Evolutionary conservation across 1,140 invertebrate genomes (phyloP).

Genomic region (Chionoecetes opilio): DNA sequence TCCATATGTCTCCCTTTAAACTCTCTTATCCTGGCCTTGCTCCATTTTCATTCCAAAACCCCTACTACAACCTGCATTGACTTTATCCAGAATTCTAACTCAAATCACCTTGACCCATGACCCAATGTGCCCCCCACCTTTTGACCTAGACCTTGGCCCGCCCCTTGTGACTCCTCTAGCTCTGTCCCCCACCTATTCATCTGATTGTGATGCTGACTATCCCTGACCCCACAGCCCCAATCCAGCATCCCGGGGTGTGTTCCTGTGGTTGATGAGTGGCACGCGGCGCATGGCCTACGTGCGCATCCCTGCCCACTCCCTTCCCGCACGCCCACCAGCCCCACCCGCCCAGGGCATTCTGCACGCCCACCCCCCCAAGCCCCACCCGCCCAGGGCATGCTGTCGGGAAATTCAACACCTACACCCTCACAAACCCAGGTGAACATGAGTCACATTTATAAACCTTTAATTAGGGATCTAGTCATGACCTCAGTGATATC

Average conservation of each 20-base stretch:
- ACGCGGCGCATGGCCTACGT: slow-evolving; percentile 85
- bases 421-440: slow-evolving; percentile 84
- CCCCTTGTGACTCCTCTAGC: background rate
- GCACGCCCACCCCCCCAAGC: slow-evolving; percentile 82
- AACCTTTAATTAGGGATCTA: too few relatives aligned
- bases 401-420: slow-evolving; percentile 84
- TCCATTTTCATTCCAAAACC: too few relatives aligned
- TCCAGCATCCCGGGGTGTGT: slow-evolving; percentile 85
- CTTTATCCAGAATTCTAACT: too few relatives aligned
- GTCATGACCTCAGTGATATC: too few relatives aligned
- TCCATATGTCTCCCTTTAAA: too few relatives aligned
- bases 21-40: too few relatives aligned
- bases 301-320: slow-evolving; percentile 84
- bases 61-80: too few relatives aligned
- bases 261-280: slow-evolving; percentile 85
- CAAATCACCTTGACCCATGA: too few relatives aligned
- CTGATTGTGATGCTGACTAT: background rate
- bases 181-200: background rate
- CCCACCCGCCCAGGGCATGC: slow-evolving; percentile 83
- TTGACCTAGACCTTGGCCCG: too few relatives aligned
- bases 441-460: background rate
- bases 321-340: slow-evolving; percentile 84
- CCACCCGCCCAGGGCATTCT: too few relatives aligned
- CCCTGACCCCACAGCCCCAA: slow-evolving; percentile 83
- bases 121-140: too few relatives aligned